Evolutionary conservation across 2,797 vertebrate species (phyloP).

Genomic region (Xiphorhynchus erythropygius): DNA sequence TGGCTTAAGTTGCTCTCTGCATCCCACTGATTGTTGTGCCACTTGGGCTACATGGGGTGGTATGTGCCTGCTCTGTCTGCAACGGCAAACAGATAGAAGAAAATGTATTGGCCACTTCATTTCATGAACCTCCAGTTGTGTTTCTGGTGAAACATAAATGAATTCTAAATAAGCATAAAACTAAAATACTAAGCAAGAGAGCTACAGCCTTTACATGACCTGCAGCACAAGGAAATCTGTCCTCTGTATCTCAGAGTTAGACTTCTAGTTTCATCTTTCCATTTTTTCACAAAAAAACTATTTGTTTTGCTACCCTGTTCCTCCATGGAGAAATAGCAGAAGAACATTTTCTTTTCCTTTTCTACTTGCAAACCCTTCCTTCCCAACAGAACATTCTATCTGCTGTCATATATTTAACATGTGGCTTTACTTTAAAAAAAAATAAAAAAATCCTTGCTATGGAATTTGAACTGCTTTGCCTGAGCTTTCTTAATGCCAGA

Average conservation of each 20-base stretch:
- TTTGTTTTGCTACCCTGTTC: neutral
- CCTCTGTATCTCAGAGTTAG: neutral
- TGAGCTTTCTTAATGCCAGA: neutral
- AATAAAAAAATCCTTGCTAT: neutral
- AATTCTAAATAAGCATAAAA: neutral
- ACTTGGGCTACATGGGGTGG: neutral
- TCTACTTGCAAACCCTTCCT: neutral
- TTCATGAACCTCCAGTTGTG: fast-evolving
- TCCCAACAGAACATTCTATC: neutral
- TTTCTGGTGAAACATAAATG: neutral
- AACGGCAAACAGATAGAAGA: neutral
- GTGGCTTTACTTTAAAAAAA: neutral
- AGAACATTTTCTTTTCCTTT: neutral
- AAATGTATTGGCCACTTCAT: neutral
- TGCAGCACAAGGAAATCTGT: neutral
- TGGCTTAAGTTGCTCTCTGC: neutral
- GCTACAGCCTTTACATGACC: neutral
- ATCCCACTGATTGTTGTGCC: neutral
- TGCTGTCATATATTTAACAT: neutral
- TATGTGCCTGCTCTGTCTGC: neutral
- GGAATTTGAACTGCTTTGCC: neutral
- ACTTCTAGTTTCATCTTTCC: neutral
- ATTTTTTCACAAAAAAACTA: neutral
- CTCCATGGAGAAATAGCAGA: neutral
- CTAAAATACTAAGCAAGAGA: neutral